phyloP scores from a whole-genome alignment of 1,140 invertebrate genomes.

The Atopsyche davidsoni region DNA sequence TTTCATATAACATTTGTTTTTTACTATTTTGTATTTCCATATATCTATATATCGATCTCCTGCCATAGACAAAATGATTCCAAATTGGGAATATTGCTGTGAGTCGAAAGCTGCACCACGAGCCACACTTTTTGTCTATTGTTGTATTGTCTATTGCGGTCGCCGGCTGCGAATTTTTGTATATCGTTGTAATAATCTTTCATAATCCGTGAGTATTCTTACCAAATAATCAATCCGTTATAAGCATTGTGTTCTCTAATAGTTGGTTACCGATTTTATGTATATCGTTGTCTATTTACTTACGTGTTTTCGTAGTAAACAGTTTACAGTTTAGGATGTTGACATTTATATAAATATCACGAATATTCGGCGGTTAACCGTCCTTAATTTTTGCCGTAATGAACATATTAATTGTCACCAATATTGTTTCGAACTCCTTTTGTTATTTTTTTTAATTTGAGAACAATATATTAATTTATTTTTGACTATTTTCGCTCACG shows the following conservation, averaged over 20 bases:
- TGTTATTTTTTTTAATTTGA: conserved; percentile 1
- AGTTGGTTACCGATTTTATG: neutral
- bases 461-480: neutral
- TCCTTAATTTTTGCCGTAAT: no score
- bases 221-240: neutral
- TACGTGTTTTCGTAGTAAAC: neutral
- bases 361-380: conserved; percentile 7
- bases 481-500: no score
- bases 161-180: no score
- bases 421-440: conserved; percentile 1
- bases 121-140: no score
- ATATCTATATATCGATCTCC: no score
- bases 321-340: conserved; percentile 9
- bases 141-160: no score
- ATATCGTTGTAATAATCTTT: conserved; percentile 17
- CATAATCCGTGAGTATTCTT: conserved; percentile 16
- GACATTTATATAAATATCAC: conserved; percentile 11
- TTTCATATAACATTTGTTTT: no score
- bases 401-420: conserved; percentile 1
- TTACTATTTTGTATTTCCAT: no score
- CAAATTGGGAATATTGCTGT: no score
- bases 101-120: no score
- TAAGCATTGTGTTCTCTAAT: no score
- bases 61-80: no score
- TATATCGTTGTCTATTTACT: neutral